Percentiles rank a stretch among this genome's conserved stretches.
phyloP scores from a whole-genome alignment of 2,113 vertebrate genomes.

The Piliocolobus tephrosceles region DNA sequence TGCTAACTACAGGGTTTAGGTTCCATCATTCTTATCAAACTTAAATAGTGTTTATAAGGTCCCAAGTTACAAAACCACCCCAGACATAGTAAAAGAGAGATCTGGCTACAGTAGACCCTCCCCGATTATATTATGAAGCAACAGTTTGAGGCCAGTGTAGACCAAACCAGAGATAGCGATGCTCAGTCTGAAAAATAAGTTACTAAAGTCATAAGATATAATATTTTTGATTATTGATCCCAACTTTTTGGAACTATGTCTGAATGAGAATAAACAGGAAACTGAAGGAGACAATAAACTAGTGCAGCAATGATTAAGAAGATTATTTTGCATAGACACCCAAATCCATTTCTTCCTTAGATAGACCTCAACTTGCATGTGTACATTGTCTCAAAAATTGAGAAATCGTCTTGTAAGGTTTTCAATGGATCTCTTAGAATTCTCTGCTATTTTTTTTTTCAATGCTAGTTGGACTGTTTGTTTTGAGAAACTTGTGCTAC shows the following conservation, averaged over 20 bases:
- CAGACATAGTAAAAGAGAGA: not conserved
- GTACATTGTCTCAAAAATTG: not conserved
- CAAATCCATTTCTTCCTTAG: not conserved
- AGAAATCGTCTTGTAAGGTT: not conserved
- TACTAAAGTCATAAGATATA: not conserved
- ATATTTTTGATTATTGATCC: not conserved
- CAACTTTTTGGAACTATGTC: not conserved
- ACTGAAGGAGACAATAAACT: not conserved
- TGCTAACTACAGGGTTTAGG: not conserved
- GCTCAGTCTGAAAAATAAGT: not conserved
- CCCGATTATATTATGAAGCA: conserved; percentile 56
- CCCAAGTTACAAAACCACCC: not conserved
- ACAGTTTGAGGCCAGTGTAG: conserved; percentile 34
- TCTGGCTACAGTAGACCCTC: not conserved
- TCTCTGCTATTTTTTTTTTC: not conserved
- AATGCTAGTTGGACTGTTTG: not conserved
- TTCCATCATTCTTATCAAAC: conserved; percentile 28
- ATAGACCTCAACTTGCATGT: not conserved
- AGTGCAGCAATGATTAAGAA: not conserved
- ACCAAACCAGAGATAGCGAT: conserved; percentile 31
- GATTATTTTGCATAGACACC: not conserved
- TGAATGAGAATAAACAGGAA: not conserved
- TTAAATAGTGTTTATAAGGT: not conserved
- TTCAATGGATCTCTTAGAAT: not conserved
- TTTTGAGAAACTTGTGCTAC: conserved; percentile 4